These are phyloP conservation scores for Samia ricini DNA, from an alignment of 1,140 invertebrate species.

Conservation along the genomic window DNA sequence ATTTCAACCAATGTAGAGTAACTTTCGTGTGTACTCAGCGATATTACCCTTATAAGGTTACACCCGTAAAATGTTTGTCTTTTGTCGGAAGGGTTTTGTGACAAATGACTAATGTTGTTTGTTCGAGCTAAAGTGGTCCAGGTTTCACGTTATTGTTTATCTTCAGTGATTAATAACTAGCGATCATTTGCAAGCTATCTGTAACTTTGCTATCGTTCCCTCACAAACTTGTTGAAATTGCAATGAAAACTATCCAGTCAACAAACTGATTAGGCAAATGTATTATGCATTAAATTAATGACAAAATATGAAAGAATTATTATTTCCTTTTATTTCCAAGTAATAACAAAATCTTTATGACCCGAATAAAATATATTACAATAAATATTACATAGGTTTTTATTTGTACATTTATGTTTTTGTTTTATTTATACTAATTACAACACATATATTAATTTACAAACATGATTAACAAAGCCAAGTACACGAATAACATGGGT, in stretches of 20 bases:
- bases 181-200: slow-evolving; percentile 16
- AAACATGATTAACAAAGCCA: too few relatives aligned
- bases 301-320: not conserved
- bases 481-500: too few relatives aligned
- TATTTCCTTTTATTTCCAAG: too few relatives aligned
- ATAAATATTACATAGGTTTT: too few relatives aligned
- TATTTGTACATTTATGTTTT: too few relatives aligned
- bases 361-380: too few relatives aligned
- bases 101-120: slow-evolving; percentile 38
- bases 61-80: slow-evolving; percentile 31
- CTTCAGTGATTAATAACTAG: slow-evolving; percentile 27
- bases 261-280: not conserved
- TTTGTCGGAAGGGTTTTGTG: slow-evolving; percentile 27
- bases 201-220: not conserved
- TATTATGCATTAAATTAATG: not conserved
- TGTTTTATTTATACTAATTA: too few relatives aligned
- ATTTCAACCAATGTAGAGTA: not conserved
- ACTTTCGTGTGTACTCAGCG: not conserved
- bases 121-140: slow-evolving; percentile 5
- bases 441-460: too few relatives aligned
- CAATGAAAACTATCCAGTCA: slow-evolving; percentile 1
- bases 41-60: not conserved
- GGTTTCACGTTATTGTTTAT: slow-evolving; percentile 26
- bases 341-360: too few relatives aligned
- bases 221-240: not conserved